Evolutionary conservation across 1,140 invertebrate species (phyloP).

Genomic region (Zaprionus taronus): DNA sequence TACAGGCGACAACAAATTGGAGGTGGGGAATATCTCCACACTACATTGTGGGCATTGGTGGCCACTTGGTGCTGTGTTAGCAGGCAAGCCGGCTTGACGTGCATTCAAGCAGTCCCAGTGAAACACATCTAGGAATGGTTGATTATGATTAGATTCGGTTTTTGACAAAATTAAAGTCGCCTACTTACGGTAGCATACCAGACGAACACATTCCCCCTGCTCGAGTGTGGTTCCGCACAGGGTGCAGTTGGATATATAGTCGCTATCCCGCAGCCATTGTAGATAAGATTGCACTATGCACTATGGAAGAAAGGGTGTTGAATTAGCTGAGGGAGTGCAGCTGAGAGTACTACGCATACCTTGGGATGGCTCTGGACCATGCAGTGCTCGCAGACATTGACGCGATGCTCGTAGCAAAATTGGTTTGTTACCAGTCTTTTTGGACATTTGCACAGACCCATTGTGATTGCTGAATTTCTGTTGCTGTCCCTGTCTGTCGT

Average conservation of each 20-base stretch:
- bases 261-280: constrained; percentile 98
- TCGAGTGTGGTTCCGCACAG: constrained; percentile 92
- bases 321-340: neutral
- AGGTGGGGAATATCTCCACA: constrained; percentile 77
- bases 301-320: constrained; percentile 86
- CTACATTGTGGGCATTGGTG: constrained; percentile 76
- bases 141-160: neutral
- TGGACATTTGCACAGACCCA: constrained; percentile 99
- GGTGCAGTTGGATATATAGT: constrained; percentile 96
- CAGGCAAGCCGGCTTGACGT: constrained; percentile 75
- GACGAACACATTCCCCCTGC: constrained; percentile 93
- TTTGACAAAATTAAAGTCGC: neutral
- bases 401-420: constrained; percentile 99
- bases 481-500: constrained; percentile 19
- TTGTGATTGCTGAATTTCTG: constrained; percentile 81
- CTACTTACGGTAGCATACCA: constrained; percentile 93
- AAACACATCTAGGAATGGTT: constrained; percentile 69
- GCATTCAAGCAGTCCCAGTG: constrained; percentile 83
- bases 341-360: constrained; percentile 86
- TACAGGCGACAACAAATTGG: constrained; percentile 81
- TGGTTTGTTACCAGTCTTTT: constrained; percentile 98
- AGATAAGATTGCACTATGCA: constrained; percentile 99
- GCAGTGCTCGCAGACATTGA: constrained; percentile 99
- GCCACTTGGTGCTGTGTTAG: constrained; percentile 79
- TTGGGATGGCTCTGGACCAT: constrained; percentile 97